These are phyloP conservation scores for Xestia rhomboidea DNA, from an alignment of 2,888 invertebrate species.

Conservation along the genomic window DNA sequence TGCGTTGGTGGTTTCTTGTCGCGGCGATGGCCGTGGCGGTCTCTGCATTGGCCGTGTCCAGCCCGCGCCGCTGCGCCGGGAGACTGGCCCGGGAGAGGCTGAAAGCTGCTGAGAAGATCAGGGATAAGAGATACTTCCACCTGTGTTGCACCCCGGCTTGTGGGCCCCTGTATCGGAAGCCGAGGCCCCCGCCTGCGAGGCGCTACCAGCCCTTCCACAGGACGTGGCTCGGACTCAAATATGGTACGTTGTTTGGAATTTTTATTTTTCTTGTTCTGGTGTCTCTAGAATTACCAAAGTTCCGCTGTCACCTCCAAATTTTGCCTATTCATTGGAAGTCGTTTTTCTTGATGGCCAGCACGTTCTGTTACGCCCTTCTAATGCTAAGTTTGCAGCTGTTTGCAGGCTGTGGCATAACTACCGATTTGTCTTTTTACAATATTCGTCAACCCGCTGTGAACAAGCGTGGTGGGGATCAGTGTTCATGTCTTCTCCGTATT, in stretches of 20 bases:
- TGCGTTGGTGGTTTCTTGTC: conserved; percentile 62
- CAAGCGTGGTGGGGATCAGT: neutral
- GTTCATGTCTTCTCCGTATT: neutral
- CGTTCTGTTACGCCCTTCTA: neutral
- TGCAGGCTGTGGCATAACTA: neutral
- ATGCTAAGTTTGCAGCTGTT: neutral
- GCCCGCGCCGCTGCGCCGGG: conserved; percentile 84
- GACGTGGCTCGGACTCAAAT: conserved; percentile 86
- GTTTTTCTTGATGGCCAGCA: neutral
- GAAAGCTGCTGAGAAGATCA: conserved; percentile 87
- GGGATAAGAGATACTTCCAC: conserved; percentile 85
- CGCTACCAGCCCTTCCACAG: conserved; percentile 86
- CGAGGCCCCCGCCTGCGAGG: conserved; percentile 74
- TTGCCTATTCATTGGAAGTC: neutral
- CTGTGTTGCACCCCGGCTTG: conserved; percentile 84
- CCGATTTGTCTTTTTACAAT: neutral
- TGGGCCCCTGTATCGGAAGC: conserved; percentile 73
- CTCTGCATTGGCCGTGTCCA: conserved; percentile 76
- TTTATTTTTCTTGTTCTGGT: neutral
- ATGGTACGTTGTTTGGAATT: conserved; percentile 76
- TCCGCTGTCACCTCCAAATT: neutral
- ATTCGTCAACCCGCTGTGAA: neutral
- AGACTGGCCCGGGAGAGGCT: conserved; percentile 84
- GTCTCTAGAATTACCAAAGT: neutral
- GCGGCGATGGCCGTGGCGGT: conserved; percentile 62